Evolutionary conservation across 2,888 invertebrate species (phyloP).

Genomic region (Macaria liturata): DNA sequence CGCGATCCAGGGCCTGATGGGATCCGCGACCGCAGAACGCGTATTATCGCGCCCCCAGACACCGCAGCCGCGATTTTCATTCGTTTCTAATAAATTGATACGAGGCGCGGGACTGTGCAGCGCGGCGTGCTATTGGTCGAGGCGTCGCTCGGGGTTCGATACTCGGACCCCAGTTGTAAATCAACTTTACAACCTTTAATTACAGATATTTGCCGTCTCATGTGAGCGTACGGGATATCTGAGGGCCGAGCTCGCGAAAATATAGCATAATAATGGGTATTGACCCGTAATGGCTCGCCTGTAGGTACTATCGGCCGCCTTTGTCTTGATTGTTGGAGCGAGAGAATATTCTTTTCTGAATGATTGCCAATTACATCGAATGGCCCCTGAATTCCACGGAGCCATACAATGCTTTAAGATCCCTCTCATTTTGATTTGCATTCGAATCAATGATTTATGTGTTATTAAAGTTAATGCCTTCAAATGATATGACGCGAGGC

Average conservation of each 20-base stretch:
- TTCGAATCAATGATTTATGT: slow-evolving; percentile 76
- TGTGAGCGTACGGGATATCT: slow-evolving; percentile 78
- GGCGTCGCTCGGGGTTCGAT: slow-evolving; percentile 71
- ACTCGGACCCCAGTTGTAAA: slow-evolving; percentile 77
- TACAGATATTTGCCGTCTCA: slow-evolving; percentile 83
- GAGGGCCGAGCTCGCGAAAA: slow-evolving; percentile 80
- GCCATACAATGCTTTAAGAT: slow-evolving; percentile 70
- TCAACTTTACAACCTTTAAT: slow-evolving; percentile 84
- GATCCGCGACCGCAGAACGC: slow-evolving; percentile 74
- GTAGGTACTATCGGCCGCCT: slow-evolving; percentile 81
- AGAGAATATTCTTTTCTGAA: slow-evolving; percentile 78
- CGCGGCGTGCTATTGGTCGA: slow-evolving; percentile 68
- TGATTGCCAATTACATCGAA: slow-evolving; percentile 83
- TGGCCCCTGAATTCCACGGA: slow-evolving; percentile 77
- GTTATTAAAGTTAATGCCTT: slow-evolving; percentile 60
- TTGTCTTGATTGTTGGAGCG: slow-evolving; percentile 80
- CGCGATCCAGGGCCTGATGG: slow-evolving; percentile 66
- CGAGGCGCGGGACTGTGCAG: slow-evolving; percentile 58
- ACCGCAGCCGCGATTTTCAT: slow-evolving; percentile 79
- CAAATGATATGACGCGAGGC: slow-evolving; percentile 46
- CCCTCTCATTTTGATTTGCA: slow-evolving; percentile 67
- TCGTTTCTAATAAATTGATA: slow-evolving; percentile 83
- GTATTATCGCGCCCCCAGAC: slow-evolving; percentile 72
- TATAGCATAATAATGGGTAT: slow-evolving; percentile 83
- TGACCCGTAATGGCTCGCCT: slow-evolving; percentile 80